These are phyloP conservation scores for Papilio dardanus DNA, from an alignment of 1,140 invertebrate species.

Conservation along the genomic window DNA sequence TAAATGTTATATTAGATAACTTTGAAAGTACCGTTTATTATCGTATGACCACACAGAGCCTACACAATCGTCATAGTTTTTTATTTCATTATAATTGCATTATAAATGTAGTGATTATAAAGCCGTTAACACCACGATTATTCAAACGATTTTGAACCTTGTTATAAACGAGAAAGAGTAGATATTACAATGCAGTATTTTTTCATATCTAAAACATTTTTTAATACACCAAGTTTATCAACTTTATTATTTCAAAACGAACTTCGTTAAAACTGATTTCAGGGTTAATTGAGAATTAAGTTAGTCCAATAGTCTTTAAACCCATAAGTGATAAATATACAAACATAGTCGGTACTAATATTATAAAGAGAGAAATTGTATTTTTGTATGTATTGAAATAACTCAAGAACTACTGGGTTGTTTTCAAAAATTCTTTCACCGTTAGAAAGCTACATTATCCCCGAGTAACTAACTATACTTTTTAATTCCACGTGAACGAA, in stretches of 20 bases:
- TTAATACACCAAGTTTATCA: neutral
- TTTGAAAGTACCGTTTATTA: neutral
- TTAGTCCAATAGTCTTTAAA: no score
- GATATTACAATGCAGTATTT: neutral
- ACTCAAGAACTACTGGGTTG: no score
- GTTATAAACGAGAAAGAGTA: neutral
- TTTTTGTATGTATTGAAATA: no score
- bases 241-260: neutral
- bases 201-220: neutral
- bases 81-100: constrained; percentile 31
- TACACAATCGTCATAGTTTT: constrained; percentile 18
- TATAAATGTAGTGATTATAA: constrained; percentile 23
- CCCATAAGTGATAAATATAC: no score
- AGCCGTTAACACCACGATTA: neutral
- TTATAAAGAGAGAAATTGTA: no score
- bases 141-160: neutral
- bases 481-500: no score
- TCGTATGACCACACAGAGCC: neutral
- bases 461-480: no score
- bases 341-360: no score
- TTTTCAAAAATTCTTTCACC: no score
- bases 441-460: no score
- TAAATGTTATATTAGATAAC: neutral
- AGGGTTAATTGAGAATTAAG: neutral
- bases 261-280: neutral